Evolutionary conservation across 2,888 invertebrate genomes (phyloP).

Genomic region (Vandiemenella viatica): DNA sequence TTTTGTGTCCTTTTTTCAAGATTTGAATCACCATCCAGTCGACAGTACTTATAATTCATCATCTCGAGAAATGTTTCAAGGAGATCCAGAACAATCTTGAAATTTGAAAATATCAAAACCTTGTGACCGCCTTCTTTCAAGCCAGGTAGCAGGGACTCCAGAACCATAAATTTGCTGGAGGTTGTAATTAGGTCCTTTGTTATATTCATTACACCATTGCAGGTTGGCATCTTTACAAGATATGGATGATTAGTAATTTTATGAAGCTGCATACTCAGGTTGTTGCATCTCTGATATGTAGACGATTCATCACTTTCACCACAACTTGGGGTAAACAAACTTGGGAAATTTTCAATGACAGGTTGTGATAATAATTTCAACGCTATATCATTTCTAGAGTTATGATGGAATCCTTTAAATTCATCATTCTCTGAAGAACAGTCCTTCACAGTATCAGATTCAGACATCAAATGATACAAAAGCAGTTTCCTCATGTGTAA

Average conservation of each 20-base stretch:
- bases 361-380: too few species aligned
- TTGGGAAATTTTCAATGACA: too few species aligned
- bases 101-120: slow-evolving; percentile 50
- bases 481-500: too few species aligned
- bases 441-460: too few species aligned
- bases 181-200: slow-evolving; percentile 32
- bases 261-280: slow-evolving; percentile 34
- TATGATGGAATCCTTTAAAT: too few species aligned
- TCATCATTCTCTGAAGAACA: too few species aligned
- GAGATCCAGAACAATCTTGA: slow-evolving; percentile 44
- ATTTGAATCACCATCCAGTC: slow-evolving; percentile 38
- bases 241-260: slow-evolving; percentile 53
- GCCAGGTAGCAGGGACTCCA: slow-evolving; percentile 43
- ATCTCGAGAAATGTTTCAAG: slow-evolving; percentile 44
- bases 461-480: too few species aligned
- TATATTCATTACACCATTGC: slow-evolving; percentile 54
- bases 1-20: slow-evolving; percentile 32
- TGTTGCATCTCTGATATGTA: slow-evolving; percentile 25
- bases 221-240: too few species aligned
- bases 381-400: too few species aligned
- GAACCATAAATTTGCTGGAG: slow-evolving; percentile 47
- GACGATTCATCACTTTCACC: not conserved
- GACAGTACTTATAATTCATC: slow-evolving; percentile 30
- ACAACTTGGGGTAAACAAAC: not conserved
- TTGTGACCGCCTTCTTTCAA: slow-evolving; percentile 34